phyloP scores from a whole-genome alignment of 2,888 invertebrate species.

The Temnothorax unifasciatus region DNA sequence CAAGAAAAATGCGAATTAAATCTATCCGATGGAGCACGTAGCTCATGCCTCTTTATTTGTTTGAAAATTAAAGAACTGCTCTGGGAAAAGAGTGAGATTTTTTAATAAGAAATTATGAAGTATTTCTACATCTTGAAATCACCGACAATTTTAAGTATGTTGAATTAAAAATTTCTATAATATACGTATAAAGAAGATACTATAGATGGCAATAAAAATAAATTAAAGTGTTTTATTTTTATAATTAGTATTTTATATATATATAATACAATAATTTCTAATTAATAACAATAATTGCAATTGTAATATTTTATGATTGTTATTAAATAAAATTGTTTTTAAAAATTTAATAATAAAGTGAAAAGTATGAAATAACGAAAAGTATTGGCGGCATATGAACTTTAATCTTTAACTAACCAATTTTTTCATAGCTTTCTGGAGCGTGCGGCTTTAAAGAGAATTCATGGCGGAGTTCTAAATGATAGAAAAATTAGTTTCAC shows the following conservation, averaged over 20 bases:
- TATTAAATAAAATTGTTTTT: not conserved
- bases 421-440: slow-evolving; percentile 13
- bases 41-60: slow-evolving; percentile 22
- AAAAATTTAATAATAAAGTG: not conserved
- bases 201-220: not conserved
- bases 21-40: slow-evolving; percentile 17
- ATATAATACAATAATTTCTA: not conserved
- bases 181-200: not conserved
- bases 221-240: not conserved
- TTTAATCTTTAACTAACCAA: slow-evolving; percentile 29
- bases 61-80: slow-evolving; percentile 18
- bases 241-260: too few species aligned
- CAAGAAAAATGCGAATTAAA: slow-evolving; percentile 51
- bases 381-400: not conserved
- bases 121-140: not conserved
- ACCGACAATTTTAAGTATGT: not conserved
- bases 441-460: slow-evolving; percentile 30
- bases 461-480: slow-evolving; percentile 28
- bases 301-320: not conserved
- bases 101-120: not conserved
- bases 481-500: slow-evolving; percentile 51
- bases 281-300: not conserved
- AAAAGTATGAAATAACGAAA: not conserved
- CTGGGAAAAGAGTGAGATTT: not conserved
- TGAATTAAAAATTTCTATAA: not conserved